Conservation (phyloP, 2,797 vertebrate species). For the Siniperca scherzeri region DNA sequence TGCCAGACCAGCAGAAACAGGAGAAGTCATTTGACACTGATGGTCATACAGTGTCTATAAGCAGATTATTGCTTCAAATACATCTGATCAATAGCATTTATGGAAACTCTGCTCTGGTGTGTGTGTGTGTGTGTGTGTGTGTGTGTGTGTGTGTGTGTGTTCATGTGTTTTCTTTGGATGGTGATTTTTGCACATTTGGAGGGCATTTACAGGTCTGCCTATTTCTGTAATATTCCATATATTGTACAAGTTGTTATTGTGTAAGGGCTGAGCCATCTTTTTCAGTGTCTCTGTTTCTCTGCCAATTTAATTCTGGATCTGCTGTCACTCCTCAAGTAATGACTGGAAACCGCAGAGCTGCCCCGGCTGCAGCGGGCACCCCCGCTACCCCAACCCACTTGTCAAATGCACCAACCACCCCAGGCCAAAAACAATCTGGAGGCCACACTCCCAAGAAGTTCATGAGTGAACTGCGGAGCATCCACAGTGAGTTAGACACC, state of each 20-base stretch:
- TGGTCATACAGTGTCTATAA: conserved; percentile 56
- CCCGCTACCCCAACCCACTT: conserved; percentile 19
- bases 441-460: conserved; percentile 74
- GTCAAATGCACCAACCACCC: conserved; percentile 53
- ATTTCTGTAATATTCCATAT: conserved; percentile 8
- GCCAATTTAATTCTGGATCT: conserved; percentile 41
- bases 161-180: conserved; percentile 11
- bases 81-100: conserved; percentile 53
- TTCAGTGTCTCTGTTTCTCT: conserved; percentile 32
- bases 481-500: conserved; percentile 77
- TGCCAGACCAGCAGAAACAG: conserved; percentile 82
- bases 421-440: conserved; percentile 53
- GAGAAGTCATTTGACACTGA: conserved; percentile 75
- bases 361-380: conserved; percentile 31
- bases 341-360: conserved; percentile 66
- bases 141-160: conserved; percentile 1
- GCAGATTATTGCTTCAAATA: conserved; percentile 65
- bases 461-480: conserved; percentile 76
- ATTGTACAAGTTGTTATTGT: conserved; percentile 6
- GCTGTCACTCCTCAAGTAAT: conserved; percentile 53
- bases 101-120: conserved; percentile 35
- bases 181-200: conserved; percentile 12
- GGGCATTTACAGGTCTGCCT: conserved; percentile 3
- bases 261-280: conserved; percentile 6
- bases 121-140: conserved; percentile 7